Percentiles rank a stretch among this genome's conserved stretches.
Conservation (phyloP, 2,888 invertebrate species). For the Meloe dianella region DNA sequence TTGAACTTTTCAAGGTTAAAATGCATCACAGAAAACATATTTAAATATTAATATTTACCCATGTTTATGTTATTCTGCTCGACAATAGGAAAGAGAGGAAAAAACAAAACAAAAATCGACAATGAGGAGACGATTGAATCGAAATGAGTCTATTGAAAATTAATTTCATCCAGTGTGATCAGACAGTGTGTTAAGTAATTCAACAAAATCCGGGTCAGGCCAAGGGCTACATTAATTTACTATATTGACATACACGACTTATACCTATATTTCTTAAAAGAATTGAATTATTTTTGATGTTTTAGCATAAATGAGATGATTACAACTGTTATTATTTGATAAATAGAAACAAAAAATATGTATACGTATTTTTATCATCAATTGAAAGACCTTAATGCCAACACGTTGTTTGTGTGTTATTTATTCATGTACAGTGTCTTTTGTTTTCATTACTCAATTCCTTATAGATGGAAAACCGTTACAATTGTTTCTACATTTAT, state of each 20-base stretch:
- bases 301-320: too few relatives aligned
- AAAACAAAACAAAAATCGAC: background rate
- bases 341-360: background rate
- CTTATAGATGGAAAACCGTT: slow-evolving; percentile 2
- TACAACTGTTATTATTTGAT: background rate
- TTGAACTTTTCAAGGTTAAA: slow-evolving; percentile 34
- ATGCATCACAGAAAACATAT: slow-evolving; percentile 10
- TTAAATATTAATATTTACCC: slow-evolving; percentile 10
- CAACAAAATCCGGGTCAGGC: slow-evolving; percentile 44
- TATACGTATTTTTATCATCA: background rate
- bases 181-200: slow-evolving; percentile 38
- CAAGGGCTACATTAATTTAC: slow-evolving; percentile 46
- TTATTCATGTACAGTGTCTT: slow-evolving; percentile 1
- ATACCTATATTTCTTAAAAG: slow-evolving; percentile 33
- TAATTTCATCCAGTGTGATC: slow-evolving; percentile 20
- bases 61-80: slow-evolving; percentile 8
- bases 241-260: slow-evolving; percentile 38
- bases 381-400: slow-evolving; percentile 9
- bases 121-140: background rate
- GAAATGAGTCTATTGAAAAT: background rate
- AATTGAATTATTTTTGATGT: background rate
- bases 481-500: background rate
- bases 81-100: too few relatives aligned
- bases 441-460: slow-evolving; percentile 4
- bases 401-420: slow-evolving; percentile 4